Evolutionary conservation across 2,888 invertebrate genomes (phyloP).

Genomic region (Oxyteleia sp.): DNA sequence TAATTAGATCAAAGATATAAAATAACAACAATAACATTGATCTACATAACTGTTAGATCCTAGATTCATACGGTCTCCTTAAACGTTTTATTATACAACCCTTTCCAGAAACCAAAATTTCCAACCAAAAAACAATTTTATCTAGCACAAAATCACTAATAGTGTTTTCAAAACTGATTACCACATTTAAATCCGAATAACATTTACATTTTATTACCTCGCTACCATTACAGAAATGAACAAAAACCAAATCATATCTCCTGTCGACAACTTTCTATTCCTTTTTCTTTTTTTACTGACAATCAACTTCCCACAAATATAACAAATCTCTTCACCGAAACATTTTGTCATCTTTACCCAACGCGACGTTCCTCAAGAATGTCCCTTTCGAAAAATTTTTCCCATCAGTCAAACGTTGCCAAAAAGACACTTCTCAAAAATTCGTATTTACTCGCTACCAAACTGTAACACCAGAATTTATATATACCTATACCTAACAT

Average conservation of each 20-base stretch:
- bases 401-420: not conserved
- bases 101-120: no score
- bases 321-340: conserved; percentile 52
- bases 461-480: not conserved
- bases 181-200: conserved; percentile 1
- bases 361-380: conserved; percentile 17
- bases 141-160: not conserved
- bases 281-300: conserved; percentile 38
- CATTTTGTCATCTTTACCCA: conserved; percentile 2
- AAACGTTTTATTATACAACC: no score
- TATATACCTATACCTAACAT: not conserved
- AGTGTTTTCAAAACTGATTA: conserved; percentile 29
- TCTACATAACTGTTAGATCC: no score
- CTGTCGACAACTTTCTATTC: conserved; percentile 35
- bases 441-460: not conserved
- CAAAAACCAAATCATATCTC: conserved; percentile 25
- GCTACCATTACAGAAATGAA: conserved; percentile 14
- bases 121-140: no score
- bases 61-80: no score
- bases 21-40: no score
- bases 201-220: conserved; percentile 3
- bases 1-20: no score
- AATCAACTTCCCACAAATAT: conserved; percentile 43
- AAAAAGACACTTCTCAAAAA: conserved; percentile 13
- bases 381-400: conserved; percentile 4